These are phyloP conservation scores for Octodon degus DNA, from an alignment of 2,113 vertebrate genomes.

Conservation along the genomic window DNA sequence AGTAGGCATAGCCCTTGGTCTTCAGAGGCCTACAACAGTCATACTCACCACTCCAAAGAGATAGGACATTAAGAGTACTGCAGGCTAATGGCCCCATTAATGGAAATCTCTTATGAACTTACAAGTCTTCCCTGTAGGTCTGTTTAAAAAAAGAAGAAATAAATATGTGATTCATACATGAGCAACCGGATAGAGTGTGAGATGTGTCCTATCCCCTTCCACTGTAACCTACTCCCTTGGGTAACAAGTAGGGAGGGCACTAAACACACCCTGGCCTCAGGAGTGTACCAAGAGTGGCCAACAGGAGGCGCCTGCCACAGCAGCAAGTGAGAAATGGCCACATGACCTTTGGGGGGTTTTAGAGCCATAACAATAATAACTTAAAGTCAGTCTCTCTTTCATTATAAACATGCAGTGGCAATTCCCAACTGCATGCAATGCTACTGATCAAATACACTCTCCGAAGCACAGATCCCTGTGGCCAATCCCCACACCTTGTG, in stretches of 20 bases:
- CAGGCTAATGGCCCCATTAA: background rate
- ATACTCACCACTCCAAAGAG: background rate
- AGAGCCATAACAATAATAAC: background rate
- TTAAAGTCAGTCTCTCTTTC: background rate
- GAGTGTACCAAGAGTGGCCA: background rate
- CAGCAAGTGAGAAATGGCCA: background rate
- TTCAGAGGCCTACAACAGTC: background rate
- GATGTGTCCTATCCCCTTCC: background rate
- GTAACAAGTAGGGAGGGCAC: background rate
- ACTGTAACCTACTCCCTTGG: background rate
- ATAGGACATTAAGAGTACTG: background rate
- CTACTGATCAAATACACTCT: background rate
- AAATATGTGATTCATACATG: background rate
- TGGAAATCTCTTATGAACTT: background rate
- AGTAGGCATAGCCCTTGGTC: background rate
- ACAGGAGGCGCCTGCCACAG: background rate
- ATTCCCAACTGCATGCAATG: background rate
- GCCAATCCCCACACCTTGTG: too few relatives aligned
- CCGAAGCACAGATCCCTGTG: background rate
- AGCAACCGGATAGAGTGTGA: background rate
- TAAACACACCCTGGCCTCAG: background rate
- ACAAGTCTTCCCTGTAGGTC: background rate
- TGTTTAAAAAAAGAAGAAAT: constrained; percentile 7
- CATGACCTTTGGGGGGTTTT: background rate
- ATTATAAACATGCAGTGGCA: background rate